Conservation (phyloP, 92 coral and sea anemone species). For the Hydrozoanthus gracilis region DNA sequence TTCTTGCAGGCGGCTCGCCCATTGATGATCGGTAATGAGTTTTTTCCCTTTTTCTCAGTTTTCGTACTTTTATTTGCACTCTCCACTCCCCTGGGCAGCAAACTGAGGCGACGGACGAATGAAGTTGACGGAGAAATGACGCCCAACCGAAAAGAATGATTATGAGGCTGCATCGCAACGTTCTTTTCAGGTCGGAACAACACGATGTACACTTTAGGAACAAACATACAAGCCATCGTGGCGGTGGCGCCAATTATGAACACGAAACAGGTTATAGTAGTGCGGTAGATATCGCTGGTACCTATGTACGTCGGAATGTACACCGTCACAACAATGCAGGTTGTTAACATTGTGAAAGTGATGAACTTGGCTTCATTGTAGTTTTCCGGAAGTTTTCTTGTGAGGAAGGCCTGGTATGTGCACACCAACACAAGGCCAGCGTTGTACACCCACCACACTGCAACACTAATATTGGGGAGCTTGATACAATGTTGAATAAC, state of each 20-base stretch:
- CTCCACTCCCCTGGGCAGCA: constrained; percentile 23
- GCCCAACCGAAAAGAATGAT: constrained; percentile 67
- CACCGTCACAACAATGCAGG: constrained; percentile 82
- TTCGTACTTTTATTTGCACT: not conserved
- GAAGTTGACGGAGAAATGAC: constrained; percentile 79
- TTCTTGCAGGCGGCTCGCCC: constrained; percentile 31
- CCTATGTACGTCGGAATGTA: constrained; percentile 87
- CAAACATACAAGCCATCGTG: constrained; percentile 86
- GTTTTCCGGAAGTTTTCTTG: constrained; percentile 92
- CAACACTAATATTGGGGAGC: constrained; percentile 68
- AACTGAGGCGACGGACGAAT: constrained; percentile 67
- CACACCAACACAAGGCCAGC: constrained; percentile 84
- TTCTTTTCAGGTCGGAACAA: constrained; percentile 94
- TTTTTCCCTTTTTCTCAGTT: constrained; percentile 25
- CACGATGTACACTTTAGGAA: constrained; percentile 88
- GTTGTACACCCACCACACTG: constrained; percentile 86
- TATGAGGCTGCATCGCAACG: constrained; percentile 82
- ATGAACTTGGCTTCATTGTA: constrained; percentile 96
- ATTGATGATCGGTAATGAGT: constrained; percentile 51
- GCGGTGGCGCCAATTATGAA: constrained; percentile 78
- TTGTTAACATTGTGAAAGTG: constrained; percentile 88
- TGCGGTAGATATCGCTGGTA: constrained; percentile 78
- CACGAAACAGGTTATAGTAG: constrained; percentile 82
- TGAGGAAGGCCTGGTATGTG: constrained; percentile 91
- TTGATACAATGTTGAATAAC: constrained; percentile 70